Evolutionary conservation across 2,797 vertebrate genomes (phyloP), one percentile per base, ranked within the genome.

Genomic region (Malacoctenus gilli): DNA sequence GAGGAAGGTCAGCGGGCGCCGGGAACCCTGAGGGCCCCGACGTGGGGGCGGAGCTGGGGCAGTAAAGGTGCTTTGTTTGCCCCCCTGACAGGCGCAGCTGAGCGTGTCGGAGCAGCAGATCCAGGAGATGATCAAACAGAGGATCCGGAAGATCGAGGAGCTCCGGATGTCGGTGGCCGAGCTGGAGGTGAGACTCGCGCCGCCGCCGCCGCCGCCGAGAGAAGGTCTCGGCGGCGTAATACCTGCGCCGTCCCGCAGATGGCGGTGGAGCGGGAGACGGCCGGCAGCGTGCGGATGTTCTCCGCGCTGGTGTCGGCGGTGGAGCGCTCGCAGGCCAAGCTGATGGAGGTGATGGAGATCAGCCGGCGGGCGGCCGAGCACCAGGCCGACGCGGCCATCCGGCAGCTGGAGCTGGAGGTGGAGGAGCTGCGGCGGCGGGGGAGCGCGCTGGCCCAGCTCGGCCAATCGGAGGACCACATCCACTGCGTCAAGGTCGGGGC

Each of bases 371-470:
- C 80, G 0, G 82, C 81, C 0, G 70, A 79, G 43, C 77, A 64
- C 3, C 86, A 89, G 59, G 89, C 86, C 2, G 75, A 85, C 18
- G 30, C 71, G 32, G 59, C 84, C 40, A 72, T 89, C 1, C 68
- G 66, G 2, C 87, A 91, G 51, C 74, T 93, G 69, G 86, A 91
- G 74, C 56, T 71, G 61, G 91, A 93, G 67, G 56, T 91, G 0
- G 39, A 77, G 1, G 84, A 87, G 1, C 85, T 93, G 48, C 60
- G 18, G 48, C 58, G 43, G 40, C 84, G 85, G 22, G 75, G 75
- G 9, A 44, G 18, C 4, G 38, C 37, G 3, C 75, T 92, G 0
- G 3, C 38, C 1, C 46, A 87, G 58, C 88, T 91, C 19, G 47
- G 52, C n/a, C 47, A 70, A 4, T 83, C 69, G 3, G 76, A 92